Evolutionary conservation across 2,797 vertebrate genomes (phyloP).

Genomic region (Brachyalestes nurse): DNA sequence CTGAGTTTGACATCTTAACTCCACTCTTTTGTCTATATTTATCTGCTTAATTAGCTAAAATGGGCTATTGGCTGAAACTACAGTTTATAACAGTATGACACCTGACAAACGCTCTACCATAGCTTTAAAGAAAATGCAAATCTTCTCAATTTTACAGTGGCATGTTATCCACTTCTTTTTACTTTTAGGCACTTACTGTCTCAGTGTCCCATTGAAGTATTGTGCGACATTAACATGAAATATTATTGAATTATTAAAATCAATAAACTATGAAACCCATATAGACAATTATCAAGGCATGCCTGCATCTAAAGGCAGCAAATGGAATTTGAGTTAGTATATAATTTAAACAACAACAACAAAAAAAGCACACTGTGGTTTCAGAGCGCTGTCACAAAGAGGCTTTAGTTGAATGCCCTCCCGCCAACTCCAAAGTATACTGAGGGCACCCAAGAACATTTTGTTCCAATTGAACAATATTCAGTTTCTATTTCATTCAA

Average conservation of each 20-base stretch:
- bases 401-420: too few species aligned
- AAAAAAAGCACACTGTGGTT: too few species aligned
- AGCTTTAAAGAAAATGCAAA: background rate
- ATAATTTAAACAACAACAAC: too few species aligned
- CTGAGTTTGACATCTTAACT: constrained; percentile 15
- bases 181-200: background rate
- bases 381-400: too few species aligned
- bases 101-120: background rate
- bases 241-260: background rate
- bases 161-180: background rate
- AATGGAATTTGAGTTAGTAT: too few species aligned
- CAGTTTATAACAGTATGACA: background rate
- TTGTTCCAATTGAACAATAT: too few species aligned
- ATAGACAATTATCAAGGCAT: too few species aligned
- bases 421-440: too few species aligned
- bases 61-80: background rate
- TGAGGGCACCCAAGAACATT: too few species aligned
- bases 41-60: constrained; percentile 21
- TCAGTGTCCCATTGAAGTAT: background rate
- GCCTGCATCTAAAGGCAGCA: background rate
- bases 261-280: too few species aligned
- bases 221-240: background rate
- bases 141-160: background rate
- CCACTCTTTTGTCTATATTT: constrained; percentile 19
- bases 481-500: too few species aligned